Conservation (phyloP, 1,140 invertebrate genomes). For the Aphidius gifuensis region DNA sequence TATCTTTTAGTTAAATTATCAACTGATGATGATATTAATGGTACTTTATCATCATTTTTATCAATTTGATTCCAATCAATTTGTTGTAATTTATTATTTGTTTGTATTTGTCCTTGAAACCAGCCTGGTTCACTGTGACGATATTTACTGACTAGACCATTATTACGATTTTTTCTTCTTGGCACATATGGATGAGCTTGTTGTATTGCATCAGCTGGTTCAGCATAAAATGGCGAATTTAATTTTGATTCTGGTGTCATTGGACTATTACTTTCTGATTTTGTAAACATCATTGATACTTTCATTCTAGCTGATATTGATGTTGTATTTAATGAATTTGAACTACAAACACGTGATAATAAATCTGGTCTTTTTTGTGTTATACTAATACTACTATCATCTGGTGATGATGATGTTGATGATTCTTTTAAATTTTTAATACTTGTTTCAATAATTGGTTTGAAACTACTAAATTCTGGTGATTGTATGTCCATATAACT, state of each 20-base stretch:
- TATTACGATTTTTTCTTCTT: constrained; percentile 40
- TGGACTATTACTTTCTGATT: constrained; percentile 47
- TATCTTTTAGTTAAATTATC: constrained; percentile 61
- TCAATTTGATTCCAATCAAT: constrained; percentile 60
- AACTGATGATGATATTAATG: constrained; percentile 65
- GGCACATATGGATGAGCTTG: constrained; percentile 47
- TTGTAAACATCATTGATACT: constrained; percentile 45
- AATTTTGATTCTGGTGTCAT: constrained; percentile 59
- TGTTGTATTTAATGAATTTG: constrained; percentile 50
- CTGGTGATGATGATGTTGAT: constrained; percentile 32
- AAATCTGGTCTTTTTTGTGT: constrained; percentile 63
- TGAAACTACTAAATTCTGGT: constrained; percentile 52
- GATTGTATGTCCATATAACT: constrained; percentile 48
- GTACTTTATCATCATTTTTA: constrained; percentile 50
- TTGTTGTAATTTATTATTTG: constrained; percentile 53
- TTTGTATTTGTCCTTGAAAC: constrained; percentile 50
- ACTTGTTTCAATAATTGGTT: constrained; percentile 43
- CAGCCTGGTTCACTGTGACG: constrained; percentile 65
- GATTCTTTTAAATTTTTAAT: background rate
- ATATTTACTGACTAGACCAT: constrained; percentile 50
- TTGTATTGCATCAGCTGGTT: constrained; percentile 82
- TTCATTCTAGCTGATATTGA: constrained; percentile 49
- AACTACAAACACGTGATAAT: constrained; percentile 64
- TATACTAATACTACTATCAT: constrained; percentile 33
- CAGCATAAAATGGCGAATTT: constrained; percentile 86